Base-by-base conservation (phyloP, 2,888 invertebrate species). In the Hermodice carunculata region DNA sequence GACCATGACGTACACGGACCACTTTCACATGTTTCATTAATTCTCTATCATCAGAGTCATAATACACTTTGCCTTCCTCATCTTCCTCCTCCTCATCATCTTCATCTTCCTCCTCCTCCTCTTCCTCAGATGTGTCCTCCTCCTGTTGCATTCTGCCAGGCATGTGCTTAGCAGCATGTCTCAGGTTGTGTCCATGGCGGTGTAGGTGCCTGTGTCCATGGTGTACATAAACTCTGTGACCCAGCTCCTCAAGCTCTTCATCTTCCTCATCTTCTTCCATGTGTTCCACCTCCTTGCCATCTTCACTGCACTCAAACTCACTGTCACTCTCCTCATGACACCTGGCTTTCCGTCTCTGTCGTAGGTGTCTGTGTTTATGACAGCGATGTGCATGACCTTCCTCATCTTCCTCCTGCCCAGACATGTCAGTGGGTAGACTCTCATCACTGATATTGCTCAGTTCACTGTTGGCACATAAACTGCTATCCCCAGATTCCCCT, bases 31-130 rank as follows among this genome's bases (percentile, higher is more conserved):
- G 73, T 69, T 78, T 78, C 43, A 78, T 52, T 19, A 78, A 65
- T 64, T 78, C 76, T 37, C 79, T 79, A 56, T 81, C 79, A 19
- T 80, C 79, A 2, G 79, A 77, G 66, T 81, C 76, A 5, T 76
- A 60, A 54, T 74, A 77, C 49, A 85, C 86, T 77, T 91, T 91
- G 24, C 85, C 86, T 76, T 91, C 91, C n/a, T 85, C 86, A 76
- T 91, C 91, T 19, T 85, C 86, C 76, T 91, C 91, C 26, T 81
- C 81, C 29, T 72, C 75, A 22, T 70, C 76, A 24, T 62, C 60
- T 11, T 66, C 60, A 19, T 61, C 61, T n/a, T 43, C 60, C 29
- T 53, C 63, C 22, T 64, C 63, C 42, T 58, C 58, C 60, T 62
- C 59, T 40, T 54, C 48, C 46, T 64, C 63, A 26, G 52, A 46